Conservation (phyloP, 2,797 vertebrate genomes). For the Apogon talboti region DNA sequence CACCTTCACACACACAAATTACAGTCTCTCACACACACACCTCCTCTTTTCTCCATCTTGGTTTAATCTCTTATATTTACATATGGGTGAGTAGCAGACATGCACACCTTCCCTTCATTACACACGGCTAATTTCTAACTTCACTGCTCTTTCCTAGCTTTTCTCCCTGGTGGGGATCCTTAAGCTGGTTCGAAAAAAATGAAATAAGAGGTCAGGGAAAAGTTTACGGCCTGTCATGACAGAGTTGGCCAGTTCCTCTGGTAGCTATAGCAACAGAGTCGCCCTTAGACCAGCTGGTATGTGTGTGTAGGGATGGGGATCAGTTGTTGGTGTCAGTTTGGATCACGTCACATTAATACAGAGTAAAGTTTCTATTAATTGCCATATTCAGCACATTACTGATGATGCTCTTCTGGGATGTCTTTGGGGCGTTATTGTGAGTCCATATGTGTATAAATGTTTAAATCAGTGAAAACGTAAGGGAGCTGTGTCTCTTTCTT, state of each 20-base stretch:
- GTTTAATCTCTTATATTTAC: conserved; percentile 42
- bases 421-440: conserved; percentile 34
- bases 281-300: conserved; percentile 25
- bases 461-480: conserved; percentile 39
- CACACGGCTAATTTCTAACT: conserved; percentile 14
- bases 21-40: conserved; percentile 6
- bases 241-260: conserved; percentile 17
- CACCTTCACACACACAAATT: neutral
- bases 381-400: conserved; percentile 57
- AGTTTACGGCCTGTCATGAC: conserved; percentile 37
- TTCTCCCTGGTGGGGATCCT: neutral
- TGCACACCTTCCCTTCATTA: conserved; percentile 41
- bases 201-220: conserved; percentile 41
- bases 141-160: neutral
- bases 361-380: conserved; percentile 57
- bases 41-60: conserved; percentile 15
- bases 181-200: conserved; percentile 18
- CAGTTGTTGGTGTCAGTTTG: conserved; percentile 61
- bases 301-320: conserved; percentile 35
- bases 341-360: conserved; percentile 63
- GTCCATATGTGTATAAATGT: conserved; percentile 47
- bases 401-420: conserved; percentile 55
- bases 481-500: conserved; percentile 10
- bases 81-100: conserved; percentile 32
- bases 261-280: conserved; percentile 44